Percentiles rank a stretch among this genome's conserved stretches.
phyloP scores from a whole-genome alignment of 2,888 invertebrate species.

The Xestia c-nigrum region DNA sequence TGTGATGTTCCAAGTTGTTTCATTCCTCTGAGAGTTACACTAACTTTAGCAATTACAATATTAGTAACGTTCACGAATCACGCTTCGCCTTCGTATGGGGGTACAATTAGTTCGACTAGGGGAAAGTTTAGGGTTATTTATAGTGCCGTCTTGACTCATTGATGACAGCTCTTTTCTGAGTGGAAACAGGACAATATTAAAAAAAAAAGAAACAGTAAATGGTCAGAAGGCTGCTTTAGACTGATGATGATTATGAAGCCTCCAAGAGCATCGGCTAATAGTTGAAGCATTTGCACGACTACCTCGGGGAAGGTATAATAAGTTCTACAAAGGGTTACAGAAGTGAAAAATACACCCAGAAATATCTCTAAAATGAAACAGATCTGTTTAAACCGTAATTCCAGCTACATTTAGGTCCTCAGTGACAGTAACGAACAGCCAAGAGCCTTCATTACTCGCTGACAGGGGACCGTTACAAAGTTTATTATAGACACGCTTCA shows the following conservation, averaged over 20 bases:
- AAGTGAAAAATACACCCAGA: background rate
- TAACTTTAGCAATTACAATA: conserved; percentile 48
- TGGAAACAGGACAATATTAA: no score
- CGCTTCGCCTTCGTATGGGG: background rate
- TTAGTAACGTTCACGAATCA: conserved; percentile 25
- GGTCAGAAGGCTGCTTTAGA: no score
- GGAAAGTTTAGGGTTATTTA: background rate
- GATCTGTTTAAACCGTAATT: conserved; percentile 8
- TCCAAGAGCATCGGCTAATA: no score
- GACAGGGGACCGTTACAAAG: conserved; percentile 33
- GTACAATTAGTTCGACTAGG: no score
- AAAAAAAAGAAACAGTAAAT: no score
- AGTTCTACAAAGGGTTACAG: background rate
- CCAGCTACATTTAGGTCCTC: conserved; percentile 16
- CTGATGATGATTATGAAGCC: no score
- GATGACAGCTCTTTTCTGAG: background rate
- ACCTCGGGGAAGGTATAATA: no score
- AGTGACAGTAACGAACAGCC: conserved; percentile 22
- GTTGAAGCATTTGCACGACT: no score
- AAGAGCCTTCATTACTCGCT: conserved; percentile 32
- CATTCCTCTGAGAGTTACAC: background rate
- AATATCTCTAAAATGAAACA: background rate
- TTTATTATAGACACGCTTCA: conserved; percentile 36
- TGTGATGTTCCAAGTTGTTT: conserved; percentile 14
- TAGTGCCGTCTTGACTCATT: background rate